Evolutionary conservation across 1,140 invertebrate species (phyloP), one percentile per base, ranked within the genome.

Genomic region (Luehdorfia chinensis): DNA sequence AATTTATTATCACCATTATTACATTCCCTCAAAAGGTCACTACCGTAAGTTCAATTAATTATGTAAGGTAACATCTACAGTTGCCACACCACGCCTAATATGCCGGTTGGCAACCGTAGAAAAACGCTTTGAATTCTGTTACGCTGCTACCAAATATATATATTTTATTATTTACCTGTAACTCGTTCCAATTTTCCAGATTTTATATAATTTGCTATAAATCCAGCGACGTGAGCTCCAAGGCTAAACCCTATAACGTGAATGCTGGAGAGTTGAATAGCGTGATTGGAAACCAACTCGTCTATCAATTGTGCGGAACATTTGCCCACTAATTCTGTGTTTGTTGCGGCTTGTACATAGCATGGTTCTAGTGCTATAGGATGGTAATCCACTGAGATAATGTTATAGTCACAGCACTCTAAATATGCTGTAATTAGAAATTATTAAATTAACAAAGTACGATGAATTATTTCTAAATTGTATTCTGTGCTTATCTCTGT

Each of bases 171-270:
- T 37, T 18, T 60, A 89, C 88, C 90, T 19, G 89, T 90, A 11
- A 91, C 87, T 37, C 88, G 79, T 2, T 76, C 66, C 4, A 91
- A 63, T 43, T 73, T 87, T 52, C 65, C 87, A 16, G 47, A 84
- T 59, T 59, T 84, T 45, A 76, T 71, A 69, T 68, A 88, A 59
- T 93, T 93, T 0, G 94, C 93, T 12, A 94, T 91, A 53, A 93
- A 94, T 0, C 96, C 96, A 0, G 95, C 94, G 1, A 93, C 90
- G 56, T 98, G 96, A 0, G 93, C 95, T 0, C 97, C 97, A 5
- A 98, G 88, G 69, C 95, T 97, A 75, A 97, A 97, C 0, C 96
- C 97, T 55, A 98, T 94, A 1, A 97, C 75, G 68, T 98, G 96
- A 48, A 96, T 88, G 34, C 79, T 86, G n/a, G 87, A 61, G 13